Evolutionary conservation across 2,797 vertebrate genomes (phyloP).

Genomic region (Synaphobranchus kaupii): DNA sequence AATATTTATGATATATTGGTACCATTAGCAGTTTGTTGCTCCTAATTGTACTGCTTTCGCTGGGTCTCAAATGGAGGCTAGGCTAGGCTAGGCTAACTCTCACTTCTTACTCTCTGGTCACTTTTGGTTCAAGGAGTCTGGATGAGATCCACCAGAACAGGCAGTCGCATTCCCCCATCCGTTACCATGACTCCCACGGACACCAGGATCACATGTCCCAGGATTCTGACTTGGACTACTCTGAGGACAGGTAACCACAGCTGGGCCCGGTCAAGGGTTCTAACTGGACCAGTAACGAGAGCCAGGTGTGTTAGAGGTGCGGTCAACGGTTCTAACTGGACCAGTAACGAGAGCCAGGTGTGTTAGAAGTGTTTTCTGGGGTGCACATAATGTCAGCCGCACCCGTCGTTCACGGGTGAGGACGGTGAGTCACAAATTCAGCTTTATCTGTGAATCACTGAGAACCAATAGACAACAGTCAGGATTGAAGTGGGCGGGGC

Average conservation of each 20-base stretch:
- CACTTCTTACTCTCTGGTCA: neutral
- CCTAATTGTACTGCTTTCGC: neutral
- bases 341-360: neutral
- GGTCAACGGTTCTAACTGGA: neutral
- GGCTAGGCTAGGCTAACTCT: neutral
- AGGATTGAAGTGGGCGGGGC: neutral
- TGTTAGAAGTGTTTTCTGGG: neutral
- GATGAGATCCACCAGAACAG: slow-evolving; percentile 97
- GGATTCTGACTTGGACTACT: slow-evolving; percentile 91
- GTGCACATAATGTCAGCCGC: neutral
- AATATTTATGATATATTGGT: no score
- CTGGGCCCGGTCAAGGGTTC: neutral
- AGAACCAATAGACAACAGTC: neutral
- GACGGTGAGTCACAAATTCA: neutral
- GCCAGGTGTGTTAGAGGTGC: neutral
- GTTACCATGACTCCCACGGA: slow-evolving; percentile 84
- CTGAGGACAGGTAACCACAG: slow-evolving; percentile 91
- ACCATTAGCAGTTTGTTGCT: neutral
- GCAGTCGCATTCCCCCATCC: slow-evolving; percentile 87
- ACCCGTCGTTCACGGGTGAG: neutral
- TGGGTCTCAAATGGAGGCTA: neutral
- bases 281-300: neutral
- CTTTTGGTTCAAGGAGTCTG: slow-evolving; percentile 82
- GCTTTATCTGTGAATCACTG: neutral
- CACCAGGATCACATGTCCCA: slow-evolving; percentile 84